These are phyloP conservation scores for Ptychodera flava DNA, from an alignment of 35 echinoderm and acorn worm genomes.

Conservation along the genomic window DNA sequence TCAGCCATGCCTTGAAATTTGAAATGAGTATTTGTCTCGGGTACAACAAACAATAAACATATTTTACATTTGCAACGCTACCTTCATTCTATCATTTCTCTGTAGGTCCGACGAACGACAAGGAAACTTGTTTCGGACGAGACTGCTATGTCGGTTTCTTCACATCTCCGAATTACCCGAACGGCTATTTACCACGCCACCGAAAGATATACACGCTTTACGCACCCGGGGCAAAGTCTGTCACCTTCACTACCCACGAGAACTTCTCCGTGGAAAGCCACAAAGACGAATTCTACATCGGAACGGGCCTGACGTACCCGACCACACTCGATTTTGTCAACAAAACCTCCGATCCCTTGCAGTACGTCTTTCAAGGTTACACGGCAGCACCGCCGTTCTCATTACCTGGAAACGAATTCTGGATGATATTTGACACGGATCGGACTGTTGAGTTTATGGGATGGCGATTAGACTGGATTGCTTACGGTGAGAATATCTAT, in stretches of 20 bases:
- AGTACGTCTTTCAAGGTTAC: not conserved
- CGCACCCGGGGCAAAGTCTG: not conserved
- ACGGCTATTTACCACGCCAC: not conserved
- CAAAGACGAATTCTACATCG: not conserved
- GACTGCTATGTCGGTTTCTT: not conserved
- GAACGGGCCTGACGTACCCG: not conserved
- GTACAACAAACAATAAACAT: not conserved
- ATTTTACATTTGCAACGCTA: not conserved
- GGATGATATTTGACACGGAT: not conserved
- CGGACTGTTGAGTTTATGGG: not conserved
- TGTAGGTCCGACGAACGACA: not conserved
- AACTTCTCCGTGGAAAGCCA: not conserved
- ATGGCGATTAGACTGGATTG: not conserved
- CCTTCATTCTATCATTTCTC: not conserved
- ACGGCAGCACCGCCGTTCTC: not conserved
- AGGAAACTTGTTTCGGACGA: not conserved
- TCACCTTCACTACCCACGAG: not conserved
- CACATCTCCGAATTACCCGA: not conserved
- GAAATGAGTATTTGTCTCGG: not conserved
- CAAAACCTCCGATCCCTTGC: not conserved
- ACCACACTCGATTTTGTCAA: not conserved
- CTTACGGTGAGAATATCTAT: not conserved
- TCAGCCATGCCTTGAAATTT: too few species aligned
- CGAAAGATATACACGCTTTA: not conserved
- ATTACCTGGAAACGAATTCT: not conserved